phyloP scores from a whole-genome alignment of 2,888 invertebrate species.

The Pristionchus maxplancki region DNA sequence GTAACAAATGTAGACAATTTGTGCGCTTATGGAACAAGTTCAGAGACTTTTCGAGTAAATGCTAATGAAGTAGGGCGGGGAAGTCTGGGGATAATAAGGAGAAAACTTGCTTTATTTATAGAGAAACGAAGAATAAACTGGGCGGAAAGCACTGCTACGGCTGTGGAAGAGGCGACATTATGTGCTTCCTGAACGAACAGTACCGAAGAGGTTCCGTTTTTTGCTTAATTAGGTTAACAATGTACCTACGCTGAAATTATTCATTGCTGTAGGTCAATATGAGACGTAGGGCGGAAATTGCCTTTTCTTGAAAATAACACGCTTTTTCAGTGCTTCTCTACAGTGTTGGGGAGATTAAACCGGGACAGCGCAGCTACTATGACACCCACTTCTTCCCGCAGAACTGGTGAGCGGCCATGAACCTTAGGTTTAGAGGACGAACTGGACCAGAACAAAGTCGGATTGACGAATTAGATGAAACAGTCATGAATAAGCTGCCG shows the following conservation, averaged over 20 bases:
- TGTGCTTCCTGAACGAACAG: constrained; percentile 64
- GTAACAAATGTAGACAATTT: too few relatives aligned
- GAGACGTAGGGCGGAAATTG: not conserved
- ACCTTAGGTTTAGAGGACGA: not conserved
- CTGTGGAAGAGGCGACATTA: constrained; percentile 59
- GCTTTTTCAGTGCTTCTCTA: constrained; percentile 21
- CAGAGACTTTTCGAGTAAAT: too few relatives aligned
- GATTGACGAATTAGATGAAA: too few relatives aligned
- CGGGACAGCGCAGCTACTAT: not conserved
- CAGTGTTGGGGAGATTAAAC: not conserved
- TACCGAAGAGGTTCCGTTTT: constrained; percentile 51
- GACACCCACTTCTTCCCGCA: constrained; percentile 48
- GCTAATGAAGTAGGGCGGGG: not conserved
- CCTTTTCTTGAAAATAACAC: not conserved
- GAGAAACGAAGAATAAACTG: constrained; percentile 47
- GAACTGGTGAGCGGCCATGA: constrained; percentile 28
- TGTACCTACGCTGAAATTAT: too few relatives aligned
- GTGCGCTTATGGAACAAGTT: too few relatives aligned
- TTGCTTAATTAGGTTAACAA: not conserved
- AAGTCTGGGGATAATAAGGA: not conserved
- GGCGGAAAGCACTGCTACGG: constrained; percentile 56
- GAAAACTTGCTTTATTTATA: not conserved
- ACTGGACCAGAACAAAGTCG: too few relatives aligned
- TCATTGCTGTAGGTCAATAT: not conserved
- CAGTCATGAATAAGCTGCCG: too few relatives aligned